Evolutionary conservation across 2,888 invertebrate genomes (phyloP).

Genomic region (Ernsta delagoae): DNA sequence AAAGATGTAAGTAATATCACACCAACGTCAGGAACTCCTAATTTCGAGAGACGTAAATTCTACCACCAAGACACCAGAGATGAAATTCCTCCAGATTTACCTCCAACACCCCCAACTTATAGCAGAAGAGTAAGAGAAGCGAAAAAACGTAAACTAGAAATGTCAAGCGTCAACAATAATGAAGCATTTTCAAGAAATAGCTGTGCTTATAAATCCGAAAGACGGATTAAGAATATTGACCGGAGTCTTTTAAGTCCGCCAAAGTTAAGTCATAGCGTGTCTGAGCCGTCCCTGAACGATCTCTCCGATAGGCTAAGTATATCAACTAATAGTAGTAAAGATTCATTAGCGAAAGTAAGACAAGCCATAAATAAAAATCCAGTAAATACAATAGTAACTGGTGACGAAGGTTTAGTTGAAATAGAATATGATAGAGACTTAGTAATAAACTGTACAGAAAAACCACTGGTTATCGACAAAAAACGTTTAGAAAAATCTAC

Average conservation of each 20-base stretch:
- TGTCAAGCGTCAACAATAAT: conserved; percentile 60
- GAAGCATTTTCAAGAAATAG: conserved; percentile 68
- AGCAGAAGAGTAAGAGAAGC: conserved; percentile 78
- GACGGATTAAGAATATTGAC: conserved; percentile 64
- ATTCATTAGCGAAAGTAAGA: conserved; percentile 58
- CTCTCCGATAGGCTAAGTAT: conserved; percentile 69
- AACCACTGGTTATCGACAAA: conserved; percentile 58
- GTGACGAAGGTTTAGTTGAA: conserved; percentile 81
- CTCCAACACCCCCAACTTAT: conserved; percentile 74
- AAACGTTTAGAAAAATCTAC: conserved; percentile 68
- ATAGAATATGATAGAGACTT: conserved; percentile 83
- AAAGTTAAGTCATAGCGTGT: conserved; percentile 69
- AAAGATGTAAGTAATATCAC: conserved; percentile 87
- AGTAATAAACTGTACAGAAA: conserved; percentile 74
- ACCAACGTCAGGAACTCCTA: conserved; percentile 75
- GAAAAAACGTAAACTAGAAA: conserved; percentile 78
- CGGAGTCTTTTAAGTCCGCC: conserved; percentile 55
- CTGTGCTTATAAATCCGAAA: conserved; percentile 71
- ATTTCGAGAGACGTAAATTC: conserved; percentile 63
- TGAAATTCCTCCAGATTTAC: conserved; percentile 67
- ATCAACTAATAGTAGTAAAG: conserved; percentile 58
- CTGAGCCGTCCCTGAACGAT: conserved; percentile 73
- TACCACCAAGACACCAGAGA: conserved; percentile 63
- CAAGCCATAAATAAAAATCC: conserved; percentile 50
- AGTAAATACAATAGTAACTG: conserved; percentile 72